Percentiles rank a stretch among this genome's conserved stretches.
Evolutionary conservation across 1,140 invertebrate genomes (phyloP).

Genomic region (Hermetia illucens): DNA sequence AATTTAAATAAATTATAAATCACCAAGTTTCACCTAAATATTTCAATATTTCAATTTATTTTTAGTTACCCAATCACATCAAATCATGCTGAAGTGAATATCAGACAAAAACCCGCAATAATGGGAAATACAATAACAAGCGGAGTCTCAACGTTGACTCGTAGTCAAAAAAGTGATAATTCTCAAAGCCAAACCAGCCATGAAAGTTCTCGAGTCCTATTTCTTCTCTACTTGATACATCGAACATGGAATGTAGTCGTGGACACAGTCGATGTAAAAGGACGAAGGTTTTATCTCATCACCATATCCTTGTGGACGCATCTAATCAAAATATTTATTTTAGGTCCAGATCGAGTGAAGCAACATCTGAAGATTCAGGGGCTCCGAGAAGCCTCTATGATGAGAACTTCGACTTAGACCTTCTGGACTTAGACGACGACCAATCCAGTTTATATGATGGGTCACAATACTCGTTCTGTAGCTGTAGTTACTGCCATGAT

Average conservation of each 20-base stretch:
- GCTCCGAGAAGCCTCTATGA: slow-evolving; percentile 13
- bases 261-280: slow-evolving; percentile 41
- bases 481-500: slow-evolving; percentile 37
- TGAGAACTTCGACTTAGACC: slow-evolving; percentile 28
- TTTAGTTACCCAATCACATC: too few species aligned
- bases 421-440: slow-evolving; percentile 19
- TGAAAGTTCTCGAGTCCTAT: slow-evolving; percentile 43
- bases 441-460: slow-evolving; percentile 33
- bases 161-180: background rate
- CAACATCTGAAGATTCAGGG: slow-evolving; percentile 9
- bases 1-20: too few species aligned
- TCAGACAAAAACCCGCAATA: too few species aligned
- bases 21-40: too few species aligned
- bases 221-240: slow-evolving; percentile 49
- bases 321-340: background rate
- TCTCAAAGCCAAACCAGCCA: slow-evolving; percentile 6
- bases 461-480: slow-evolving; percentile 39
- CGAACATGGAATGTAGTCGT: slow-evolving; percentile 53
- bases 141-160: background rate
- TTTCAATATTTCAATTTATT: too few species aligned
- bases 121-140: background rate
- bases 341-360: background rate
- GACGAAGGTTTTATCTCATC: slow-evolving; percentile 30
- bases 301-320: background rate
- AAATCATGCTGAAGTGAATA: too few species aligned